Conservation (phyloP, 1,140 invertebrate genomes). For the Rhagoletis zephyria region DNA sequence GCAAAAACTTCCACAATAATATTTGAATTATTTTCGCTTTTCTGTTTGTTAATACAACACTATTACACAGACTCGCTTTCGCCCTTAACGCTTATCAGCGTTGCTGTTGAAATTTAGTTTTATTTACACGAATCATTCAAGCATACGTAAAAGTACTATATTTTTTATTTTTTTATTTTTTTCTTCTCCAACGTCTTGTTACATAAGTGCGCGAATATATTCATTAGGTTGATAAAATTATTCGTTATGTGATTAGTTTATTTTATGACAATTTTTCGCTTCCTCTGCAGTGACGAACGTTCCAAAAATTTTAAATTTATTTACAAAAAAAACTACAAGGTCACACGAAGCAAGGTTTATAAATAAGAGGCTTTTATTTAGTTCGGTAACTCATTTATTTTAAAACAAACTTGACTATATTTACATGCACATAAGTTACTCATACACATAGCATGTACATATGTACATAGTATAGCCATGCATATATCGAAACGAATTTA, state of each 20-base stretch:
- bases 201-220: neutral
- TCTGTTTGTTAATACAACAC: neutral
- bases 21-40: neutral
- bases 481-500: too few species aligned
- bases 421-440: neutral
- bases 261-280: too few species aligned
- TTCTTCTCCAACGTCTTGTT: neutral
- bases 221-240: too few species aligned
- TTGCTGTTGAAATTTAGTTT: neutral
- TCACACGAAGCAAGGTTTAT: too few species aligned
- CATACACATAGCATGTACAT: too few species aligned
- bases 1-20: neutral
- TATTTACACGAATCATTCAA: constrained; percentile 8
- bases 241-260: too few species aligned
- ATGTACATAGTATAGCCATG: too few species aligned
- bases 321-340: too few species aligned
- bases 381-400: too few species aligned
- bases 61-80: neutral
- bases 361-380: too few species aligned
- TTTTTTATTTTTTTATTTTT: neutral
- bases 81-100: neutral
- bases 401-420: neutral
- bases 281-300: too few species aligned
- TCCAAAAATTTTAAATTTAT: too few species aligned
- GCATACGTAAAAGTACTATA: neutral